phyloP scores from a whole-genome alignment of 1,140 invertebrate species.

The Zaprionus gabonicus region DNA sequence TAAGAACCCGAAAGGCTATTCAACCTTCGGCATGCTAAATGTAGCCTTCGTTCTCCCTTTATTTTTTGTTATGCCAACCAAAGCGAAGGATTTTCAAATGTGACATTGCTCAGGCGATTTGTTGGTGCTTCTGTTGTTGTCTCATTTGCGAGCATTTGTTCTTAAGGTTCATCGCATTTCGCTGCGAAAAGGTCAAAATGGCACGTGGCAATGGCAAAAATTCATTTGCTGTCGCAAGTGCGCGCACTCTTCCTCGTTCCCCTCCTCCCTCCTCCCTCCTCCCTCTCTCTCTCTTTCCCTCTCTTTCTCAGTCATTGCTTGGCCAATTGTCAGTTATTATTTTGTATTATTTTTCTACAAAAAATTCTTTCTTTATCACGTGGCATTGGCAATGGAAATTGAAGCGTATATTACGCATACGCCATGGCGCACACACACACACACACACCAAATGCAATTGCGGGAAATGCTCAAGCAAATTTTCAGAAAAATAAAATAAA shows the following conservation, averaged over 20 bases:
- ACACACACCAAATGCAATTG: not conserved
- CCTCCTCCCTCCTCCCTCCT: not conserved
- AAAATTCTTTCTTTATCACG: conserved; percentile 49
- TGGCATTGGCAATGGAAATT: conserved; percentile 45
- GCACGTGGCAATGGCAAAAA: conserved; percentile 71
- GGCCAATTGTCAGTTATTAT: conserved; percentile 23
- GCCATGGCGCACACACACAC: conserved; percentile 1
- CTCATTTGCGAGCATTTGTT: conserved; percentile 65
- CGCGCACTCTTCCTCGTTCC: not conserved
- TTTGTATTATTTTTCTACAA: conserved; percentile 6
- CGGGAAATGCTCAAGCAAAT: not conserved
- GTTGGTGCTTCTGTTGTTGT: conserved; percentile 44
- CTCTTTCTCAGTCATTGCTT: not conserved
- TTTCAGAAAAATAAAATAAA: not conserved
- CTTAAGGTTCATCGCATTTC: conserved; percentile 72
- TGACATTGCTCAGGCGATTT: conserved; percentile 54
- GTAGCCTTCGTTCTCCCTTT: not conserved
- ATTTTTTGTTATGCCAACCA: conserved; percentile 49
- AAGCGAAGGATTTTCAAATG: conserved; percentile 67
- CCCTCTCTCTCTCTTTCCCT: not conserved
- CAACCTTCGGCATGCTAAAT: no score
- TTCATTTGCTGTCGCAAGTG: not conserved
- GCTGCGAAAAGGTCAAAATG: conserved; percentile 65
- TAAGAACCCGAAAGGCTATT: no score
- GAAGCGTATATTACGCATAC: conserved; percentile 57